phyloP scores from a whole-genome alignment of 1,140 invertebrate species.

The Nasonia longicornis region DNA sequence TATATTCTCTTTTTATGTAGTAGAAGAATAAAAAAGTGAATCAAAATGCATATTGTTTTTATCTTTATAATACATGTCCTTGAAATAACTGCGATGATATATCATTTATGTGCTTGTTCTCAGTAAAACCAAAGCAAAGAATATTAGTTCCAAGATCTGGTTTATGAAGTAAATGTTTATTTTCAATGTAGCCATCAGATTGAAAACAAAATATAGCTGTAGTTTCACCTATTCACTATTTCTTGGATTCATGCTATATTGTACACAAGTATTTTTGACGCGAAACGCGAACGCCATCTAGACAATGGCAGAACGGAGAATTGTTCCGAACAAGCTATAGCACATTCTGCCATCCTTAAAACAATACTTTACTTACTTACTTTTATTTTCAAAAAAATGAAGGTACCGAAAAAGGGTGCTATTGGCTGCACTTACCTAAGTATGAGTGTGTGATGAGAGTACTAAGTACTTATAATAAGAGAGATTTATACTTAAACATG shows the following conservation, averaged over 20 bases:
- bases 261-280: too few species aligned
- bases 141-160: not conserved
- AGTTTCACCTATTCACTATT: not conserved
- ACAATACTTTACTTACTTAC: too few species aligned
- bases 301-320: too few species aligned
- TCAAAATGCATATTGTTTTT: not conserved
- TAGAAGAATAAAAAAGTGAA: not conserved
- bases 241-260: not conserved
- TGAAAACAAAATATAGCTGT: not conserved
- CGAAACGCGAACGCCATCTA: too few species aligned
- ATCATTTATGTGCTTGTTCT: not conserved
- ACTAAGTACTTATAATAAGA: too few species aligned
- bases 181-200: not conserved
- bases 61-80: not conserved
- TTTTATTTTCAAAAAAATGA: too few species aligned
- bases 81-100: not conserved
- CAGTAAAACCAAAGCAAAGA: not conserved
- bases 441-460: too few species aligned
- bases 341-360: too few species aligned
- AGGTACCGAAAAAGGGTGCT: too few species aligned
- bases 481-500: too few species aligned
- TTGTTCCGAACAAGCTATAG: too few species aligned
- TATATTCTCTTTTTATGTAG: not conserved
- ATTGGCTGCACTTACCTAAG: too few species aligned
- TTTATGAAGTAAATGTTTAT: not conserved